Evolutionary conservation across 2,888 invertebrate species (phyloP), one percentile per base, ranked within the genome.

Genomic region (Eumacrocentrus americanus): DNA sequence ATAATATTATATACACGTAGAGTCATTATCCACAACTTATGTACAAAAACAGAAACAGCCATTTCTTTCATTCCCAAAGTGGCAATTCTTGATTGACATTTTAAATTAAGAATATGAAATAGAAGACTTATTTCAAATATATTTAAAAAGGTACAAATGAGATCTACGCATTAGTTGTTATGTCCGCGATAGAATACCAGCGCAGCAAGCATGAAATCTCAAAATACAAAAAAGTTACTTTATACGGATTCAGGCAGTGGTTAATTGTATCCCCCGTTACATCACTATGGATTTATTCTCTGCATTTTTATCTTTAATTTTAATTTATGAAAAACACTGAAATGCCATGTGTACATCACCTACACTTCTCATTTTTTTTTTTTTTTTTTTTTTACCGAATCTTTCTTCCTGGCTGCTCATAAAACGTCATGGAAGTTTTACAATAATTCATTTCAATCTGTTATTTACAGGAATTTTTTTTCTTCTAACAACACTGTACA

Each of bases 381-480:
- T 34, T 47, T 52, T 23, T 34, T 47, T 40, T 35, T 29, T 38
- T 22, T 44, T 14, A 20, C 50, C 25, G 18, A 51, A 29, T 22
- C 51, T 47, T 37, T 44, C 48, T 57, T 29, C 48, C 25, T 56
- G 57, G 57, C 63, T 68, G 64, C 65, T 66, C 66, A 58, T 52
- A 68, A 67, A 67, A 44, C 47, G 46, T 63, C 66, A 65, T 67
- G 68, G 63, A 69, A 67, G 62, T 66, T 66, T 50, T 34, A 67
- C 58, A 40, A 62, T 62, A 61, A 59, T 58, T 61, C 58, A 57
- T 52, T 63, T 55, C 48, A 35, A 5, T 55, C 38, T 18, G 42
- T 51, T 76, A 76, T 76, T 69, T 76, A 76, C 76, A 76, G 55
- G 37, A 56, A 71, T 67, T 63, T 65, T 65, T 63, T 68, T 71